A percentile compares a stretch with the other conserved stretches of the same genome.
These are phyloP conservation scores for Calosoma granatense DNA, from an alignment of 1,140 invertebrate genomes.

Conservation along the genomic window DNA sequence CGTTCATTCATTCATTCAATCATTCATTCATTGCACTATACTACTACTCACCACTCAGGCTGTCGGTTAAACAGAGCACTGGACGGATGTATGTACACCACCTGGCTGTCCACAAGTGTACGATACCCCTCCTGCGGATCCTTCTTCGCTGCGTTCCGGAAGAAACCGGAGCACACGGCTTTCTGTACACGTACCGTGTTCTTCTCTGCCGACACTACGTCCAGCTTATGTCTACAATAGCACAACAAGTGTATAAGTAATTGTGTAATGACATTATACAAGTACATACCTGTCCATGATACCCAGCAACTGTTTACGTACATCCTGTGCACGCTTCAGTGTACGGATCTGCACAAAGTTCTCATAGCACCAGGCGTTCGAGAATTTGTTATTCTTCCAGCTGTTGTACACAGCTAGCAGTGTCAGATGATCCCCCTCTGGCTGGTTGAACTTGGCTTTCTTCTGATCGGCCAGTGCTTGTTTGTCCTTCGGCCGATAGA, in stretches of 20 bases:
- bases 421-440: slow-evolving; percentile 97
- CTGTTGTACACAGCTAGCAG: slow-evolving; percentile 98
- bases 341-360: slow-evolving; percentile 99
- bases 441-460: slow-evolving; percentile 98
- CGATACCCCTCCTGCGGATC: slow-evolving; percentile 98
- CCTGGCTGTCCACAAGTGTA: slow-evolving; percentile 94
- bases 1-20: no score
- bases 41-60: slow-evolving; percentile 94
- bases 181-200: slow-evolving; percentile 95
- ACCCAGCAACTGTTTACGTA: slow-evolving; percentile 93
- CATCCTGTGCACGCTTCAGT: slow-evolving; percentile 94
- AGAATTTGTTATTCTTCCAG: slow-evolving; percentile 99
- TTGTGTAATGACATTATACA: slow-evolving; percentile 1
- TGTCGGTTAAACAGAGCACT: slow-evolving; percentile 96
- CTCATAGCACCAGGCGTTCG: slow-evolving; percentile 98
- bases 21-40: slow-evolving; percentile 1
- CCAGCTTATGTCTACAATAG: slow-evolving; percentile 77
- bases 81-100: slow-evolving; percentile 98
- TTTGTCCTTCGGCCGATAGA: slow-evolving; percentile 95
- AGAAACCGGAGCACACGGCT: slow-evolving; percentile 98
- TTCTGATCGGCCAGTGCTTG: slow-evolving; percentile 97
- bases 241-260: slow-evolving; percentile 15
- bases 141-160: slow-evolving; percentile 97
- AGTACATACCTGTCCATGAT: slow-evolving; percentile 83
- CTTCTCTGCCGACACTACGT: slow-evolving; percentile 93